phyloP scores from a whole-genome alignment of 2,888 invertebrate species.

The Polydrusus cervinus region DNA sequence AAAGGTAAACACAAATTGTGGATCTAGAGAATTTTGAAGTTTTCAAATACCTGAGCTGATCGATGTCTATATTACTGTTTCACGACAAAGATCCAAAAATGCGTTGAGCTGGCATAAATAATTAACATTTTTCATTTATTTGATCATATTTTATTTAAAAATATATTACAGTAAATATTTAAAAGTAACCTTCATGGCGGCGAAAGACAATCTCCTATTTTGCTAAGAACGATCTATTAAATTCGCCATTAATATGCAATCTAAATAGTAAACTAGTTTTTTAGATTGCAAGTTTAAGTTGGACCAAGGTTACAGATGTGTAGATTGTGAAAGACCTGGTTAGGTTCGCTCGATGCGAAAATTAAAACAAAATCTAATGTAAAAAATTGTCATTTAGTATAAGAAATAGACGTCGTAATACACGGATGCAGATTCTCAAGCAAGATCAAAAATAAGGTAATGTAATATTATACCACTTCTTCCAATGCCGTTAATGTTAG shows the following conservation, averaged over 20 bases:
- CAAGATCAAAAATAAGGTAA: too few species aligned
- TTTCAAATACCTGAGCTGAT: too few species aligned
- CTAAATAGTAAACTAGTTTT: neutral
- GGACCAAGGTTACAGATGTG: constrained; percentile 6
- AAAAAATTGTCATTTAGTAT: neutral
- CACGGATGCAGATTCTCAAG: too few species aligned
- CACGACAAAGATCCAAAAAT: too few species aligned
- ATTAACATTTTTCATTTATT: neutral
- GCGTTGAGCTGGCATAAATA: too few species aligned
- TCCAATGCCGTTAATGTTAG: too few species aligned
- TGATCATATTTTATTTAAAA: constrained; percentile 6
- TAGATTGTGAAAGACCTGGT: neutral
- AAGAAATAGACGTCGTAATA: too few species aligned
- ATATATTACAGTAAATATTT: neutral
- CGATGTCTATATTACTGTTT: too few species aligned
- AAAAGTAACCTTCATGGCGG: constrained; percentile 4
- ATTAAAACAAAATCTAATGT: neutral
- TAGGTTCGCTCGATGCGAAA: neutral
- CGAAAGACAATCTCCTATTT: constrained; percentile 7
- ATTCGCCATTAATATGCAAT: constrained; percentile 2
- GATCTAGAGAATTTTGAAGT: too few species aligned
- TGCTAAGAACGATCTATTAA: neutral
- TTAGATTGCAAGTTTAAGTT: neutral
- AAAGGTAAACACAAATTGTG: too few species aligned
- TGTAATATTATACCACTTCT: too few species aligned